phyloP scores from a whole-genome alignment of 2,888 invertebrate species.

The Pheosia gnoma region DNA sequence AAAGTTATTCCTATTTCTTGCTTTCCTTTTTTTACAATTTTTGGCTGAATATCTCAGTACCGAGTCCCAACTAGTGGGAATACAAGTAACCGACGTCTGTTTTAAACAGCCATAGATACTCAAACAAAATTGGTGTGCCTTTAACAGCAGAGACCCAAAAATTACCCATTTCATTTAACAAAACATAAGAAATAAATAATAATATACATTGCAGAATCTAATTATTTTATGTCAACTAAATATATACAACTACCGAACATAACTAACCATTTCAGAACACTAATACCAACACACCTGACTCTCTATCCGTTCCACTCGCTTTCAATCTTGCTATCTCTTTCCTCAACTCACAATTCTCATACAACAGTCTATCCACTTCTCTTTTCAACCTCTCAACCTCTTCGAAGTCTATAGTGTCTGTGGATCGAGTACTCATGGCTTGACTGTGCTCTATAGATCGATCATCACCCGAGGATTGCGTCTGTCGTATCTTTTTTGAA shows the following conservation, averaged over 20 bases:
- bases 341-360: conserved; percentile 61
- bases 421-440: conserved; percentile 8
- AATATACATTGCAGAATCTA: neutral
- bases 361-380: conserved; percentile 52
- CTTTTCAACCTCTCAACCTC: conserved; percentile 48
- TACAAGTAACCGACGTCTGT: too few species aligned
- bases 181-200: too few species aligned
- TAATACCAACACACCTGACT: conserved; percentile 42
- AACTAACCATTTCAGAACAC: conserved; percentile 7
- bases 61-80: too few species aligned
- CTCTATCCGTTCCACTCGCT: conserved; percentile 21
- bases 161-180: too few species aligned
- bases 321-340: conserved; percentile 56
- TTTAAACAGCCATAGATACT: too few species aligned
- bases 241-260: neutral
- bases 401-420: conserved; percentile 25
- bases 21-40: too few species aligned
- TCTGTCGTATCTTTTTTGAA: conserved; percentile 30
- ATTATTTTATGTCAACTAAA: neutral
- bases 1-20: too few species aligned
- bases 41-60: too few species aligned
- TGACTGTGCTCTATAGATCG: conserved; percentile 9
- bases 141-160: too few species aligned
- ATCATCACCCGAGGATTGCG: conserved; percentile 2
- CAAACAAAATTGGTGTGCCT: too few species aligned